phyloP scores from a whole-genome alignment of 2,888 invertebrate genomes.

The Ametastegia equiseti region DNA sequence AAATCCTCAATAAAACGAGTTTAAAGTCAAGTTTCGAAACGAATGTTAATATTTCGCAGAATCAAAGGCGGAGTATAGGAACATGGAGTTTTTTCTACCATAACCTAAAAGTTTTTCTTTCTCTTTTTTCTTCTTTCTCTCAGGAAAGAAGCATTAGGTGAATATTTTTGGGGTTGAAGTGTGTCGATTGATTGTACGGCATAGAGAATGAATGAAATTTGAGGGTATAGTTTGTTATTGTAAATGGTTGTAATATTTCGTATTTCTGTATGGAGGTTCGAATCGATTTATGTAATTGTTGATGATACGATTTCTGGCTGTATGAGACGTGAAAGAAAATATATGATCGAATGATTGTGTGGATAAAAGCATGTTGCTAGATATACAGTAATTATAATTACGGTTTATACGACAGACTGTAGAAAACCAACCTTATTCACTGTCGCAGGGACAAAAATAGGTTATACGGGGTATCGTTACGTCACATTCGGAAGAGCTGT shows the following conservation, averaged over 20 bases:
- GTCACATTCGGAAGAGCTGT: not conserved
- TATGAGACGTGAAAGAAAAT: too few species aligned
- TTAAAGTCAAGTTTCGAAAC: not conserved
- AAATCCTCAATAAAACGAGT: not conserved
- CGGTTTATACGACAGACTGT: not conserved
- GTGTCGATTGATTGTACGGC: not conserved
- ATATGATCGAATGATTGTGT: not conserved
- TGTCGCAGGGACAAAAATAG: conserved; percentile 45
- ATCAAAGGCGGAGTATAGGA: not conserved
- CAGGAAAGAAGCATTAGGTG: not conserved
- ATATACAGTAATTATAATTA: not conserved
- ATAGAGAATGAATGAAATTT: not conserved
- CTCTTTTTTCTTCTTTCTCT: not conserved
- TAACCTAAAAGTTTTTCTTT: conserved; percentile 4
- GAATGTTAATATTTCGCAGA: not conserved
- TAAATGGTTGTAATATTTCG: not conserved
- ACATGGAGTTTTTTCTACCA: not conserved
- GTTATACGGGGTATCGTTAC: conserved; percentile 26
- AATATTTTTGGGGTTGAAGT: not conserved
- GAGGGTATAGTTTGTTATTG: conserved; percentile 2
- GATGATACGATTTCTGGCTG: not conserved
- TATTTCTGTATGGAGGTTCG: not conserved
- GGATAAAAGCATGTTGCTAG: not conserved
- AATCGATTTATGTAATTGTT: conserved; percentile 17
- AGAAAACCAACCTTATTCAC: conserved; percentile 31